Evolutionary conservation across 2,888 invertebrate genomes (phyloP).

Genomic region (Lycophotia porphyrea): DNA sequence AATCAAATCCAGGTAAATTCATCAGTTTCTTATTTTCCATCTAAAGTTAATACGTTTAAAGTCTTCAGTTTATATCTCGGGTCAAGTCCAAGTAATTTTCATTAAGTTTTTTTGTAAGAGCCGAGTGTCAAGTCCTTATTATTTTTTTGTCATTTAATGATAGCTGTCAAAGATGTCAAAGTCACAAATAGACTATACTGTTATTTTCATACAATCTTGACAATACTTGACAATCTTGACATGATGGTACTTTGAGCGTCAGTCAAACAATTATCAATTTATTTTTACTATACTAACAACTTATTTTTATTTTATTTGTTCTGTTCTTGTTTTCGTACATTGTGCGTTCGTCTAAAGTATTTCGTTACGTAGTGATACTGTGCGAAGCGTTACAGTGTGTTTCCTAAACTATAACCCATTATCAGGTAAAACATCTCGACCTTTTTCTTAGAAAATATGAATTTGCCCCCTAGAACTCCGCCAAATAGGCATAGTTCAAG

Average conservation of each 20-base stretch:
- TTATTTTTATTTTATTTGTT: neutral
- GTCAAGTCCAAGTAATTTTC: too few relatives aligned
- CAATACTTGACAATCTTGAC: too few relatives aligned
- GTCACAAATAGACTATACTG: slow-evolving; percentile 10
- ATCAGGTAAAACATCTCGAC: neutral
- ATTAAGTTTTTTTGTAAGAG: too few relatives aligned
- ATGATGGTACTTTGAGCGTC: neutral
- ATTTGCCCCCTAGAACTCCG: neutral
- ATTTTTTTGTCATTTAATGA: too few relatives aligned
- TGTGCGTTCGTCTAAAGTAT: neutral
- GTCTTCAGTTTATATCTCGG: too few relatives aligned
- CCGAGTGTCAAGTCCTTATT: too few relatives aligned
- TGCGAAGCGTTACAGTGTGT: neutral
- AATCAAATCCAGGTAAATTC: too few relatives aligned
- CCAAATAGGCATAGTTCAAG: neutral
- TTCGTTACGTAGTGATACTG: neutral
- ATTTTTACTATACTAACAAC: neutral
- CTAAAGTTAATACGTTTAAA: too few relatives aligned
- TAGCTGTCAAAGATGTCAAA: slow-evolving; percentile 6
- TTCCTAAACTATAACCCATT: neutral
- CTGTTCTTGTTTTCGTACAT: neutral
- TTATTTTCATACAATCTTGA: neutral
- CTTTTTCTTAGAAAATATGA: neutral
- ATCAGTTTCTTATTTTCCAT: too few relatives aligned
- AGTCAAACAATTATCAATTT: slow-evolving; percentile 7